Evolutionary conservation across 2,113 vertebrate species (phyloP), one percentile per base, ranked within the genome.

Genomic region (Chunga burmeisteri): DNA sequence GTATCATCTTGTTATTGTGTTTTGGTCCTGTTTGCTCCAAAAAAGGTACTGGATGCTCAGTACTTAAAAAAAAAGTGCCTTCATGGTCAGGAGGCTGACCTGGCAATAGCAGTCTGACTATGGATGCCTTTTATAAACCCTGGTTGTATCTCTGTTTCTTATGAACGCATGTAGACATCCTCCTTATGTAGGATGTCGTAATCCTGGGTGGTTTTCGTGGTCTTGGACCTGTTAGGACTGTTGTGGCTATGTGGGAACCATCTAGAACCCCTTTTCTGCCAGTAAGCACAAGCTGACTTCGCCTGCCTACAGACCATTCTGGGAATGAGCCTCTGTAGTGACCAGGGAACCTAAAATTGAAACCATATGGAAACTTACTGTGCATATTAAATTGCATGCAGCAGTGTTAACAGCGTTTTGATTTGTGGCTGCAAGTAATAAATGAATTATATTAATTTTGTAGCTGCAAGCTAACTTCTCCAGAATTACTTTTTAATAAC

Each of bases 391-490:
- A 98, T 98, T 97, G 96, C 67, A 91, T 96, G 96, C 95, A 98
- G 96, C 97, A 95, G 92, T 97, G 97, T 98, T 98, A 98, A 98
- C 98, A 98, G 97, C 81, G 70, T 98, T 98, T 98, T 98, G 98
- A 98, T 98, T 98, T 98, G 98, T 98, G 97, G 96, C 96, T 98
- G 97, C 96, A 98, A 98, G 98, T 98, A 98, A 98, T 98, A 98
- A 98, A 98, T 98, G 96, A 98, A 98, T 98, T 98, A 98, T 98
- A 98, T 98, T 98, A 98, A 98, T 98, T 98, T 98, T 97, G 97
- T 98, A 97, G 98, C 97, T 98, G 96, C 97, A 97, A 98, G 97
- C 97, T 98, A 97, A 98, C 98, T 98, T 98, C 97, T 97, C 84
- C 93, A 95, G 97, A 98, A 98, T 98, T 98, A 98, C 97, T 97